Evolutionary conservation across 1,140 invertebrate species (phyloP), one percentile per base, ranked within the genome.

Genomic region (Pentalonia nigronervosa): DNA sequence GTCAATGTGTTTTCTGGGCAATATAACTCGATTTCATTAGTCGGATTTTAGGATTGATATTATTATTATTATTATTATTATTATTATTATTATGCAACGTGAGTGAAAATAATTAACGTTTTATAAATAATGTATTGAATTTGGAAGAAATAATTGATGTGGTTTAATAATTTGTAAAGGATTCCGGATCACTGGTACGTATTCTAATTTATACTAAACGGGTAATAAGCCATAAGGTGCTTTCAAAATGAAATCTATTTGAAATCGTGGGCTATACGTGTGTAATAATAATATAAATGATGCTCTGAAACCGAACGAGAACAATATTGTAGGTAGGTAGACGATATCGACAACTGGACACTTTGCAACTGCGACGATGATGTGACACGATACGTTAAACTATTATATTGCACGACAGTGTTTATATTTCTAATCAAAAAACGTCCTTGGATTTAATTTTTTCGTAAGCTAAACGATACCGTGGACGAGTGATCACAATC

Each of bases 181-280:
- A 84, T 84, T 84, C 34, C 41, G 7, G 34, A 84, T 84, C 83
- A 41, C 36, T 84, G 83, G 25, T 45, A 84, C 83, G 36, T 84
- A 84, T 84, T 84, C 83, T 84, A 84, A 84, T 84, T 84, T 23
- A 84, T 36, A 84, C 45, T 41, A 84, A 84, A 84, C 41, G n/a
- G 14, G 30, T 30, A 76, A 76, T 76, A 76, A 76, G 60, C 60
- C 17, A 34, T 76, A 76, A 76, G 30, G 21, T 34, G 60, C 60
- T 34, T 76, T 76, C n/a, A 76, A 34, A 76, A 76, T 6, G 6
- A 76, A 34, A 76, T 76, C 14, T 11, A 76, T 76, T 76, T 14
- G 6, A n/a, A 67, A n/a, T n/a, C 30, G 30, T n/a, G 6, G 30
- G n/a, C n/a, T n/a, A 76, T n/a, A n/a, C 14, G 17, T 76, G 17